Conservation (phyloP, 2,888 invertebrate species). For the Campoletis raptor region DNA sequence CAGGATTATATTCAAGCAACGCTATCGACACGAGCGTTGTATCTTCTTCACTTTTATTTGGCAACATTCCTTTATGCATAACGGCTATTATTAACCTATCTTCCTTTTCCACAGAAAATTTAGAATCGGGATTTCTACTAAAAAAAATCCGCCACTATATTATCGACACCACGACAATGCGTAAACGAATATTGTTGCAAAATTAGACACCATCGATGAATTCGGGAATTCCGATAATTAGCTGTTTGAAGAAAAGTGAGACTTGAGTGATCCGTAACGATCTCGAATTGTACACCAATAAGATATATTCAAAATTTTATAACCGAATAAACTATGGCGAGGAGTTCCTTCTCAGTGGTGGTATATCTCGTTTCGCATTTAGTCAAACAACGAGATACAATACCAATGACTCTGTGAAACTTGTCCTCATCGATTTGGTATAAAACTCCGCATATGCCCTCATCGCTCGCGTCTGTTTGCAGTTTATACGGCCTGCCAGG, state of each 20-base stretch:
- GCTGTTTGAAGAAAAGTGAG: neutral
- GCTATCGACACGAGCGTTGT: no score
- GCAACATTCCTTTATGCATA: no score
- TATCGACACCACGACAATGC: neutral
- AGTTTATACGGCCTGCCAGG: neutral
- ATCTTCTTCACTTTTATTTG: no score
- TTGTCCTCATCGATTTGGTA: neutral
- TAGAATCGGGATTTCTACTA: neutral
- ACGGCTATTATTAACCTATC: no score
- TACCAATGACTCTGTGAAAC: neutral
- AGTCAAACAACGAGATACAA: no score
- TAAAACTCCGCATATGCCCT: neutral
- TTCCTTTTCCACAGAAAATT: neutral
- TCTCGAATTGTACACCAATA: neutral
- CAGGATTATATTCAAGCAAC: no score
- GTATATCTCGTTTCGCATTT: constrained; percentile 1
- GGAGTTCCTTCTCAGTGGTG: constrained; percentile 21
- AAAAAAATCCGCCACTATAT: no score
- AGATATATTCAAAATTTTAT: constrained; percentile 10
- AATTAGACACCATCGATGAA: neutral
- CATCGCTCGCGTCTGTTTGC: constrained; percentile 4
- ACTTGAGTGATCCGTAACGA: neutral
- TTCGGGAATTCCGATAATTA: no score
- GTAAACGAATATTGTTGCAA: constrained; percentile 1
- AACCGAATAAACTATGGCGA: constrained; percentile 17